Evolutionary conservation across 2,888 invertebrate genomes (phyloP).

Genomic region (Lampropteryx suffumata): DNA sequence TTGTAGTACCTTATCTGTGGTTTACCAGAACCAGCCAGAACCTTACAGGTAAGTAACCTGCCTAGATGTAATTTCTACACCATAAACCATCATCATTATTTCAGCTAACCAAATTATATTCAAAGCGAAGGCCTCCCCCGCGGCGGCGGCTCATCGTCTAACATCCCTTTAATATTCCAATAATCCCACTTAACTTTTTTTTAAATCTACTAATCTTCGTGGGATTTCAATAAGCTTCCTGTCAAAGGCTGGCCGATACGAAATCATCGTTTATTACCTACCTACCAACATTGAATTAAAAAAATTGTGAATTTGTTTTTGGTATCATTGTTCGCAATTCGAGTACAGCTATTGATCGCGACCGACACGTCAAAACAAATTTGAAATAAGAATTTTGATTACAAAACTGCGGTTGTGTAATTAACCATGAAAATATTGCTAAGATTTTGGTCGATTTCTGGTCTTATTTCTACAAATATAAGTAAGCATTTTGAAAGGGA

Average conservation of each 20-base stretch:
- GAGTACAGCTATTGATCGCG: slow-evolving; percentile 52
- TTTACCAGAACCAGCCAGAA: too few species aligned
- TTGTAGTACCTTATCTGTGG: too few species aligned
- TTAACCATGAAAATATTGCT: slow-evolving; percentile 66
- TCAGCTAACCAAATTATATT: slow-evolving; percentile 49
- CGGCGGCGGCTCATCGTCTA: slow-evolving; percentile 49
- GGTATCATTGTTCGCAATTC: slow-evolving; percentile 66
- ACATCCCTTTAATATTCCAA: slow-evolving; percentile 71
- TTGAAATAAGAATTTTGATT: slow-evolving; percentile 50
- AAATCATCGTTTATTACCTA: slow-evolving; percentile 57
- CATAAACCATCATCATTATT: slow-evolving; percentile 53
- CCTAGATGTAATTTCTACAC: slow-evolving; percentile 25
- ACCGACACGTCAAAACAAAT: slow-evolving; percentile 74
- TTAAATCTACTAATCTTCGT: slow-evolving; percentile 70
- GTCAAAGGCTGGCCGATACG: slow-evolving; percentile 61
- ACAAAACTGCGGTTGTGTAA: slow-evolving; percentile 59
- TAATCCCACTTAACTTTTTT: slow-evolving; percentile 75
- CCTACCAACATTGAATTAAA: slow-evolving; percentile 35
- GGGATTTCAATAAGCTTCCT: slow-evolving; percentile 75
- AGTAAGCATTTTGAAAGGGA: slow-evolving; percentile 61
- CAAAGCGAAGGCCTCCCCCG: slow-evolving; percentile 41
- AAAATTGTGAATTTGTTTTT: slow-evolving; percentile 63
- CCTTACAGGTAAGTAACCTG: slow-evolving; percentile 1
- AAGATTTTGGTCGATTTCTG: slow-evolving; percentile 55
- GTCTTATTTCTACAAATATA: slow-evolving; percentile 47